Evolutionary conservation across 2,113 vertebrate species (phyloP), one percentile per base, ranked within the genome.

Genomic region (Scortum barcoo): DNA sequence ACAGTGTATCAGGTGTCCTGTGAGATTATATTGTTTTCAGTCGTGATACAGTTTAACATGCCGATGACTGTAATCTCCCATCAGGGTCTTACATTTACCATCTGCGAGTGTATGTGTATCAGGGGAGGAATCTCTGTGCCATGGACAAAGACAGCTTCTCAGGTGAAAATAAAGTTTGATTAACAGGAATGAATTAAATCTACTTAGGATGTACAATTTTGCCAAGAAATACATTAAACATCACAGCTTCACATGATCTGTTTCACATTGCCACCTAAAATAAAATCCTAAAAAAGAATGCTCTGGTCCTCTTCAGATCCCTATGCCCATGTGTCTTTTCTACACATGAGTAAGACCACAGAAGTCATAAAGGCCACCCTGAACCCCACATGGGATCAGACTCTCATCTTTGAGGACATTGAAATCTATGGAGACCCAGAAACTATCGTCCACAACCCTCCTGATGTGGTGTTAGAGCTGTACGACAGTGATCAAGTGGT

Each of bases 111-210:
- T 99, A 99, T 0, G 54, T 99, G 84, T 99, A 99, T 93, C 98
- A 99, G 90, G 98, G 94, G 36, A 96, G 96, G 89, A 97, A 96
- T 81, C 97, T 99, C 87, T 94, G 95, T 86, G 96, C 98, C 78
- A 96, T 99, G 95, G 98, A 99, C 92, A 99, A 99, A 89, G 97
- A 99, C 91, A 99, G 98, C 81, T 99, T 99, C 94, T 99, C 98
- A 90, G 98, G 98, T 99, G 95, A 93, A 86, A 72, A 72, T 16
- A 71, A 67, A 70, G 5, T 33, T 26, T 16, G 16, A 36, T 33
- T 7, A 66, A 17, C 7, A 50, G 2, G 19, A 77, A 50, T 51
- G 63, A 9, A 68, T 51, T 0, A 42, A 44, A 54, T 56, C 3
- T n/a, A 57, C 1, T 26, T 2, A 8, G 53, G 5, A 57, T 61